Evolutionary conservation across 92 coral and sea anemone genomes (phyloP).

Genomic region (Paragorgia papillata): DNA sequence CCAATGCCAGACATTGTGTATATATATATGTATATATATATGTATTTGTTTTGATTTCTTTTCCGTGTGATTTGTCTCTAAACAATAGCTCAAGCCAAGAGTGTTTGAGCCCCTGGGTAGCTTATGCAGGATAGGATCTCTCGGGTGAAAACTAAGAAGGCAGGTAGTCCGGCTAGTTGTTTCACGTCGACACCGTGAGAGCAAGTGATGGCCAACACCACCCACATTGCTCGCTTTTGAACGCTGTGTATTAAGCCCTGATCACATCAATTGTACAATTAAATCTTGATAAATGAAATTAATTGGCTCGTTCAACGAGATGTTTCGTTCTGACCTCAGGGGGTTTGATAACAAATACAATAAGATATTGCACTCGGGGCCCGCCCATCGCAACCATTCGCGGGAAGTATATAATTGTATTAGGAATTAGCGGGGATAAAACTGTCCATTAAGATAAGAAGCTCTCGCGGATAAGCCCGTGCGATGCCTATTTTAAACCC

Average conservation of each 20-base stretch:
- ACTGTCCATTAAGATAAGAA: conserved; percentile 46
- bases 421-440: conserved; percentile 45
- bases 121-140: neutral
- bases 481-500: conserved; percentile 34
- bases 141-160: neutral
- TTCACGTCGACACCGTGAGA: conserved; percentile 15
- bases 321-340: conserved; percentile 34
- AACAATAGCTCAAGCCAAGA: conserved; percentile 28
- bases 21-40: too few species aligned
- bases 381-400: conserved; percentile 26
- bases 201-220: conserved; percentile 30
- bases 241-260: conserved; percentile 42
- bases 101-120: conserved; percentile 20
- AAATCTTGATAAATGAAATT: conserved; percentile 52
- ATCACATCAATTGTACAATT: conserved; percentile 52
- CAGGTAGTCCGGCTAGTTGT: neutral
- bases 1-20: conserved; percentile 16
- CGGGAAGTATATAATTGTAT: conserved; percentile 47
- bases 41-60: conserved; percentile 45
- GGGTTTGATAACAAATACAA: conserved; percentile 43
- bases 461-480: neutral
- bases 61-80: conserved; percentile 42
- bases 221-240: conserved; percentile 48
- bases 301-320: conserved; percentile 46
- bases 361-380: neutral